Conservation (phyloP, 2,888 invertebrate species). For the Perizoma affinitatum region DNA sequence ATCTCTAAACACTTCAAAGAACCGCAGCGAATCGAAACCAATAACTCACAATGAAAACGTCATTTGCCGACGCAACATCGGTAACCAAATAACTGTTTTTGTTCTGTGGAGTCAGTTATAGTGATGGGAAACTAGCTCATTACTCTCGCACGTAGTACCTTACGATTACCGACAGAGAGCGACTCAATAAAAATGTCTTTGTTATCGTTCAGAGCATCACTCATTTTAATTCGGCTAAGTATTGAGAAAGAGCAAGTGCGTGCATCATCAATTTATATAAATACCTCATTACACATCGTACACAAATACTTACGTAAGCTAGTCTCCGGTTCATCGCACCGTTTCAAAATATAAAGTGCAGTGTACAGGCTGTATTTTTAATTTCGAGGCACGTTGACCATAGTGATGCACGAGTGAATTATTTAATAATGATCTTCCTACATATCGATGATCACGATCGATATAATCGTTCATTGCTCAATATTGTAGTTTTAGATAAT, state of each 20-base stretch:
- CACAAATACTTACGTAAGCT: constrained; percentile 53
- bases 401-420: constrained; percentile 42
- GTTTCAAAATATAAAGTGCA: constrained; percentile 55
- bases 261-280: constrained; percentile 69
- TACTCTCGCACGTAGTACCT: constrained; percentile 35
- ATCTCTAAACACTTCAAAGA: constrained; percentile 30
- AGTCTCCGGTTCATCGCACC: constrained; percentile 57
- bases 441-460: constrained; percentile 42
- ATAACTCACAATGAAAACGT: constrained; percentile 34
- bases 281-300: constrained; percentile 67
- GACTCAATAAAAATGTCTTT: constrained; percentile 62
- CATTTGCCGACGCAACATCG: constrained; percentile 28
- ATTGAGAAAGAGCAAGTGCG: constrained; percentile 49
- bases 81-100: constrained; percentile 16
- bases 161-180: constrained; percentile 43
- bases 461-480: constrained; percentile 31
- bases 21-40: constrained; percentile 29
- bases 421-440: constrained; percentile 40
- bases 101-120: constrained; percentile 11
- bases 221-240: constrained; percentile 65
- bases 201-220: constrained; percentile 66
- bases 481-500: constrained; percentile 14
- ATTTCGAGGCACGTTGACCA: constrained; percentile 53
- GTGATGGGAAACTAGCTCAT: constrained; percentile 45
- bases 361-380: constrained; percentile 58